Conservation (phyloP, 2,888 invertebrate genomes). For the Junonia oenone region DNA sequence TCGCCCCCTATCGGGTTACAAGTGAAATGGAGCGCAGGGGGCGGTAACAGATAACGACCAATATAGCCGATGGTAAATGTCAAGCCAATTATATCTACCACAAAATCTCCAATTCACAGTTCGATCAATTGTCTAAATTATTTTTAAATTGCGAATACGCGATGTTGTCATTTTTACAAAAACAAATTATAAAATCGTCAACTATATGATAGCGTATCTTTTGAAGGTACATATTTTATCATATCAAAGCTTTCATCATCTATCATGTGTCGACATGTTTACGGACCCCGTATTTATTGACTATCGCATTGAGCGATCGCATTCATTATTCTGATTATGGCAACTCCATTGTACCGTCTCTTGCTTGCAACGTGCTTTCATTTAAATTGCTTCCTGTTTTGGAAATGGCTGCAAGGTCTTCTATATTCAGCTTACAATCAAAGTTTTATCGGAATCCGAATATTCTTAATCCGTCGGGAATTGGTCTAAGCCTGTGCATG, state of each 20-base stretch:
- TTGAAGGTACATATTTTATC: constrained; percentile 58
- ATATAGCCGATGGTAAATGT: constrained; percentile 66
- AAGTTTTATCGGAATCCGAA: constrained; percentile 52
- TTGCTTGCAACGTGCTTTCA: constrained; percentile 24
- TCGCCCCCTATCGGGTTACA: constrained; percentile 79
- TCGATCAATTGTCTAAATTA: constrained; percentile 8
- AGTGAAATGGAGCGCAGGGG: constrained; percentile 74
- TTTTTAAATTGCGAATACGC: not conserved
- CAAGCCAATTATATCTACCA: constrained; percentile 49
- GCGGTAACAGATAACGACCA: constrained; percentile 74
- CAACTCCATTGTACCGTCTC: constrained; percentile 30
- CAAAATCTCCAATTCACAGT: constrained; percentile 19
- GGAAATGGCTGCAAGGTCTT: constrained; percentile 5
- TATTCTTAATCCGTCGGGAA: constrained; percentile 61
- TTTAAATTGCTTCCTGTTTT: constrained; percentile 21
- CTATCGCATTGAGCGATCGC: constrained; percentile 63
- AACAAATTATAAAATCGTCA: constrained; percentile 6
- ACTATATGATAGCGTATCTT: constrained; percentile 20
- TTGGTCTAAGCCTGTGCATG: constrained; percentile 55
- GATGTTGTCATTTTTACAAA: constrained; percentile 5
- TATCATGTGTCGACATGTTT: constrained; percentile 74
- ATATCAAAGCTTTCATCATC: constrained; percentile 63
- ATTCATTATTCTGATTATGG: constrained; percentile 64
- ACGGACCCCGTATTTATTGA: constrained; percentile 65
- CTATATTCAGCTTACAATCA: constrained; percentile 30